Evolutionary conservation across 2,797 vertebrate genomes (phyloP), one percentile per base, ranked within the genome.

Genomic region (Argyrosomus regius): DNA sequence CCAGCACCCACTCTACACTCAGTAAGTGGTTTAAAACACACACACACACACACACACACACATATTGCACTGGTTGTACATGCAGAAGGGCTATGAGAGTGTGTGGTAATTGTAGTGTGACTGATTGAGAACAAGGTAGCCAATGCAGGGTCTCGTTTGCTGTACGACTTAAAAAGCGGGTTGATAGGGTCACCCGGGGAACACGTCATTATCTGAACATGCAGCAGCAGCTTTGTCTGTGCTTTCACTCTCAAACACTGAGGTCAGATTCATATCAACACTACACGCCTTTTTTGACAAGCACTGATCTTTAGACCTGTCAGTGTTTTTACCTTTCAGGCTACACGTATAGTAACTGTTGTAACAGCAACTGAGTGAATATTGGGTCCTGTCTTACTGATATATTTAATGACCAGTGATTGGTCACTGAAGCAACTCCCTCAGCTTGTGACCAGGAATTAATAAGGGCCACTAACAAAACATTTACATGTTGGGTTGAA

Each of bases 121-220:
- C 84, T 62, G 85, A 85, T 69, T 28, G 69, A 72, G 71, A 63
- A 78, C 5, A 14, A 26, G 6, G 17, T 3, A 24, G 53, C 53
- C 49, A 41, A 28, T 1, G 45, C 63, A 43, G 57, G 50, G 5
- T 77, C 62, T 74, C n/a, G 63, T 72, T 77, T 70, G 71, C 60
- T 22, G 57, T 3, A 2, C 49, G 50, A 78, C 26, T 75, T 48
- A 20, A 82, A 90, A 72, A 72, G 2, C 2, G 22, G 65, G 75
- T 78, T 77, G 76, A 72, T 20, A 17, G 62, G 86, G 83, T 91
- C 73, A 83, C 57, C 31, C 5, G 20, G 58, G 61, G 61, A 78
- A 39, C 56, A 59, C 57, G 68, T 90, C 83, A 90, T 94, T 86
- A 89, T 80, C 63, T 69, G 72, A 43, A 61, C 62, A 62, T 62